Conservation (phyloP, 2,113 vertebrate species). For the Plotosus lineatus region DNA sequence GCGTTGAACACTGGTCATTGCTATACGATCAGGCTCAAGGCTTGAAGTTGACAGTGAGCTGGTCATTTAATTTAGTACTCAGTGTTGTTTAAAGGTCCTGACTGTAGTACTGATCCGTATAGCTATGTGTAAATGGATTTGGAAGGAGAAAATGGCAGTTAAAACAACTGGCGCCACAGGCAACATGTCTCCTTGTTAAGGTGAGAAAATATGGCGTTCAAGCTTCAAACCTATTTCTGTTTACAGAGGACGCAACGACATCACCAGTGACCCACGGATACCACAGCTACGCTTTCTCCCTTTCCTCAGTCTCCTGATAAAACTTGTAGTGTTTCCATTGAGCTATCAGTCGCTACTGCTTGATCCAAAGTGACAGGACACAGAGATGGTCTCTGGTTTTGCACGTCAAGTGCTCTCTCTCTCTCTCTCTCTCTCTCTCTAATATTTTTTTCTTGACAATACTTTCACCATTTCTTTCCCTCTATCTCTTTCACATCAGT, state of each 20-base stretch:
- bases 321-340: conserved; percentile 59
- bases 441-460: background rate
- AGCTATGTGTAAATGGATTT: conserved; percentile 16
- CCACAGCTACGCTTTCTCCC: conserved; percentile 51
- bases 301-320: conserved; percentile 45
- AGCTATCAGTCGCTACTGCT: conserved; percentile 65
- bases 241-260: conserved; percentile 13
- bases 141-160: conserved; percentile 13
- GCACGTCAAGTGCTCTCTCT: conserved; percentile 59
- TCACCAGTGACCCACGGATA: background rate
- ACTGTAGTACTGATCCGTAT: conserved; percentile 16
- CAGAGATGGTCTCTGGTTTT: conserved; percentile 66
- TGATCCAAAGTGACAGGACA: conserved; percentile 68
- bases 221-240: conserved; percentile 5
- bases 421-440: conserved; percentile 6
- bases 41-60: conserved; percentile 21
- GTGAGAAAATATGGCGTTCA: conserved; percentile 26
- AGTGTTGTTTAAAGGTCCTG: background rate
- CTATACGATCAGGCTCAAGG: background rate
- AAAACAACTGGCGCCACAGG: conserved; percentile 2
- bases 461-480: conserved; percentile 9
- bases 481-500: conserved; percentile 38
- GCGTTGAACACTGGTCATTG: background rate
- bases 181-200: background rate
- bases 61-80: conserved; percentile 14